Conservation (phyloP, 2,797 vertebrate species). For the Botia almorhae region DNA sequence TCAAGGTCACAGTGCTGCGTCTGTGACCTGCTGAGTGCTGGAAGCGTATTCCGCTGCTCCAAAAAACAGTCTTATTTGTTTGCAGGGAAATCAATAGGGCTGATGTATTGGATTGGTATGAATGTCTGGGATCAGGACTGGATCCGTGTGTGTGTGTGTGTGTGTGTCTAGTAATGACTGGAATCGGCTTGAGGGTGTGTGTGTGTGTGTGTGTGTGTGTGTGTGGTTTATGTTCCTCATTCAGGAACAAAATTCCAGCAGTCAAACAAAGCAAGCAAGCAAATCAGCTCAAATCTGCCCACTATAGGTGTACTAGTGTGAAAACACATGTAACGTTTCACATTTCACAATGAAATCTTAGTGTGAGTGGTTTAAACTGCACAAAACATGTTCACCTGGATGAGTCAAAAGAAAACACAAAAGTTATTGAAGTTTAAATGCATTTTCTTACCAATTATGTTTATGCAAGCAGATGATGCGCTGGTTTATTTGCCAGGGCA, state of each 20-base stretch:
- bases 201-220: conserved; percentile 46
- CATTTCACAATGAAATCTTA: not conserved
- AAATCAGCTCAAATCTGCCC: not conserved
- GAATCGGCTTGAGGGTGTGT: conserved; percentile 75
- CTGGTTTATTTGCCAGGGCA: no score
- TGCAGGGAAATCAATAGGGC: conserved; percentile 80
- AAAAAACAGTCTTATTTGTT: conserved; percentile 73
- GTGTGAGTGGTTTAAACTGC: not conserved
- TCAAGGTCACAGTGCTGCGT: conserved; percentile 74
- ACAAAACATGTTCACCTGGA: not conserved
- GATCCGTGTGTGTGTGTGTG: conserved; percentile 58
- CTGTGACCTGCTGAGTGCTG: conserved; percentile 68
- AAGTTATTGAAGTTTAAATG: no score
- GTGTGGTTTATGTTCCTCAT: conserved; percentile 6
- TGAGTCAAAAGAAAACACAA: not conserved
- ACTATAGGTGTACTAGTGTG: not conserved
- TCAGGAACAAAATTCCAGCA: conserved; percentile 18
- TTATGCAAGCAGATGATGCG: no score
- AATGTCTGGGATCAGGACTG: conserved; percentile 53
- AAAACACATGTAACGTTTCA: not conserved
- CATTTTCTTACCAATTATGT: no score
- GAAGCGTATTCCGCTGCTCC: conserved; percentile 74
- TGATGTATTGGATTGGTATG: conserved; percentile 82
- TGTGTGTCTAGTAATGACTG: conserved; percentile 65
- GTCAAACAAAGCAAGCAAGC: conserved; percentile 6